A percentile compares a stretch with the other conserved stretches of the same genome.
phyloP scores from a whole-genome alignment of 2,888 invertebrate species.

The Apodemia duryi region DNA sequence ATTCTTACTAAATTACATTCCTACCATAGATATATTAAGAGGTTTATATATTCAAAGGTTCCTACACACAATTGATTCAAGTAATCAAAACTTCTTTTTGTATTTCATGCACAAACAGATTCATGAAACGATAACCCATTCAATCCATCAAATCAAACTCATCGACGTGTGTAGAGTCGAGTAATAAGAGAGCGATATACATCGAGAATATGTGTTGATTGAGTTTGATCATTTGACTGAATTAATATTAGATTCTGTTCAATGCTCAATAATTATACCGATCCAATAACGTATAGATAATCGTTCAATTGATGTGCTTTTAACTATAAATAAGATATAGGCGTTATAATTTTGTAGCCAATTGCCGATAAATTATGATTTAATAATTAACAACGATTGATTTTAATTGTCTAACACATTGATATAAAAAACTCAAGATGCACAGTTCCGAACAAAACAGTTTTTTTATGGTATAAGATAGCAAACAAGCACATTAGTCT shows the following conservation, averaged over 20 bases:
- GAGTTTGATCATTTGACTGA: conserved; percentile 11
- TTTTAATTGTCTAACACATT: no score
- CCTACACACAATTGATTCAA: no score
- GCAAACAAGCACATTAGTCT: no score
- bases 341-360: neutral
- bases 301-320: neutral
- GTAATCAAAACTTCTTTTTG: neutral
- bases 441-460: no score
- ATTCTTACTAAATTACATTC: no score
- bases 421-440: no score
- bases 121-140: neutral
- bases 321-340: neutral
- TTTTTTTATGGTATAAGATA: no score
- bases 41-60: no score
- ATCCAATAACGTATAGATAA: neutral
- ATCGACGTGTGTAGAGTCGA: neutral
- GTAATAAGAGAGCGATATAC: conserved; percentile 1
- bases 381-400: no score
- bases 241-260: conserved; percentile 4
- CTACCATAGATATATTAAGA: no score
- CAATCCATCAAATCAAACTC: conserved; percentile 4
- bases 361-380: neutral
- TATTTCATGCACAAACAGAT: neutral
- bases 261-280: neutral
- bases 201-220: neutral